Conservation (phyloP, 2,797 vertebrate species). For the Mormyrops boulengeri region DNA sequence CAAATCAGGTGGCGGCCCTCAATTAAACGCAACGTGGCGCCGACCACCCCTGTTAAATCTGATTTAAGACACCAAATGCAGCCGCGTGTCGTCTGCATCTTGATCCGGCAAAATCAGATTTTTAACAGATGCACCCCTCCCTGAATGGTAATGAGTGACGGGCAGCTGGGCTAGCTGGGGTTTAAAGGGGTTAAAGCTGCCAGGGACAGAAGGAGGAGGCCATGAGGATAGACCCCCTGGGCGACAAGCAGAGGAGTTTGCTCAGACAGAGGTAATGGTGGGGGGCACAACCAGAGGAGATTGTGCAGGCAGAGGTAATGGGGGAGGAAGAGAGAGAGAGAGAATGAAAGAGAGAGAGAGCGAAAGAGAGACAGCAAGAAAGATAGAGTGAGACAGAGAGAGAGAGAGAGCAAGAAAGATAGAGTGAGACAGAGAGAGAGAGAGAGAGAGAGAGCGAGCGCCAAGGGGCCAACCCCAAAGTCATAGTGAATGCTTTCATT, state of each 20-base stretch:
- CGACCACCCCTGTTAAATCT: neutral
- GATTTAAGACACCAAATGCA: neutral
- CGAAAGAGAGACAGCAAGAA: neutral
- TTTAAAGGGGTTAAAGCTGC: conserved; percentile 25
- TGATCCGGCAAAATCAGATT: neutral
- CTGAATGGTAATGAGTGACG: neutral
- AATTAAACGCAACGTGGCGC: neutral
- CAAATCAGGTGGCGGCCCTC: conserved; percentile 18
- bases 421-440: neutral
- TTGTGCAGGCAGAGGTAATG: neutral
- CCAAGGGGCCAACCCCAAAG: conserved; percentile 59
- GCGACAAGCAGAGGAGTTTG: neutral
- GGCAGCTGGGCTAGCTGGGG: neutral
- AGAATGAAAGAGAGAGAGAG: too few species aligned
- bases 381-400: neutral
- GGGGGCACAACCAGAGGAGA: conserved; percentile 39
- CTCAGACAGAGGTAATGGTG: neutral
- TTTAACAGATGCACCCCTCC: neutral
- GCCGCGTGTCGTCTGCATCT: neutral
- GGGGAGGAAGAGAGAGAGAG: conserved; percentile 35
- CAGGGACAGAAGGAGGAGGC: neutral
- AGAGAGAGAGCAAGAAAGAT: too few species aligned
- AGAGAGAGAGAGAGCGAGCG: conserved; percentile 21
- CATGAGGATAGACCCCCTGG: conserved; percentile 28
- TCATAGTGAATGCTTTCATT: conserved; percentile 60